Conservation (phyloP, 2,113 vertebrate genomes). For the Herpetotheres cachinnans region DNA sequence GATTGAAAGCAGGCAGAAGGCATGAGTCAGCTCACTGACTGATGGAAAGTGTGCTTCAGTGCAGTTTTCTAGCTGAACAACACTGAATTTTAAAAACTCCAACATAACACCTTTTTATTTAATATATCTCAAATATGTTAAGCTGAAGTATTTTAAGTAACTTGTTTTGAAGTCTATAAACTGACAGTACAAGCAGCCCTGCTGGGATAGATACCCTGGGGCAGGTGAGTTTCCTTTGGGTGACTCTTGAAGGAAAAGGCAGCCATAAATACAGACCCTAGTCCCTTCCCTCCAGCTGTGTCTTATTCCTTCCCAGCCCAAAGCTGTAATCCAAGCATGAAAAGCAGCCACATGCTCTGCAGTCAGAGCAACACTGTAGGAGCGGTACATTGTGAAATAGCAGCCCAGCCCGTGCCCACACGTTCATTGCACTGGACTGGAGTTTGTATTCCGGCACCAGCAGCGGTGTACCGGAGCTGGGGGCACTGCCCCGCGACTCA, state of each 20-base stretch:
- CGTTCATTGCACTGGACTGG: too few relatives aligned
- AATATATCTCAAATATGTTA: fast-evolving
- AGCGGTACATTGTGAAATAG: neutral
- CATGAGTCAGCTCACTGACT: neutral
- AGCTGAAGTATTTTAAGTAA: neutral
- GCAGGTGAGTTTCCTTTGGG: neutral
- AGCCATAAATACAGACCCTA: neutral
- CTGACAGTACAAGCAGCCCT: fast-evolving
- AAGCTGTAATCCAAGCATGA: neutral
- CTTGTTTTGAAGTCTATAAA: neutral
- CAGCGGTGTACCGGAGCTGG: neutral
- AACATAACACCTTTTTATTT: neutral
- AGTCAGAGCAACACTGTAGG: fast-evolving
- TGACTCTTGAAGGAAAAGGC: neutral
- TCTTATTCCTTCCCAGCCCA: neutral
- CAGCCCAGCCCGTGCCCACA: neutral
- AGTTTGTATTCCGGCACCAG: neutral
- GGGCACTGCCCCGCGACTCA: neutral
- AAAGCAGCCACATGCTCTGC: neutral
- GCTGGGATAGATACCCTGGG: neutral
- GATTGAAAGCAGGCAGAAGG: neutral
- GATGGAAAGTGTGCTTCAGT: neutral
- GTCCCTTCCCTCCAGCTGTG: neutral
- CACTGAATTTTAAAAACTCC: neutral
- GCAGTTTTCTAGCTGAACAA: neutral